phyloP scores from a whole-genome alignment of 2,113 vertebrate genomes.

The Tachuris rubrigastra region DNA sequence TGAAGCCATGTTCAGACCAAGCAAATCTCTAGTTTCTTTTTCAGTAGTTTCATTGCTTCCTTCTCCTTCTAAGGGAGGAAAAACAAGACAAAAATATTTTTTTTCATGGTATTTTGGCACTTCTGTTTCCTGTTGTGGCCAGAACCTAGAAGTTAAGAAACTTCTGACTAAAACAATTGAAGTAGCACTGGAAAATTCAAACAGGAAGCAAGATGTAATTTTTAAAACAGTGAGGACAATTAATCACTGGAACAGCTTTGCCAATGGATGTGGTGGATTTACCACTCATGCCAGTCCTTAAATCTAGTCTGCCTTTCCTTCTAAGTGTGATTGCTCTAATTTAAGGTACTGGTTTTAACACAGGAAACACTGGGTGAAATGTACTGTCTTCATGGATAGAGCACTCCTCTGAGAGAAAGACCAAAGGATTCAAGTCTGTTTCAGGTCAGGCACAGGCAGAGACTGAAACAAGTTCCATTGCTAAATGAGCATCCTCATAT shows the following conservation, averaged over 20 bases:
- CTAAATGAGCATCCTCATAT: rapidly evolving
- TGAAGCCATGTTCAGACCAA: background rate
- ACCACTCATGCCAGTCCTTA: background rate
- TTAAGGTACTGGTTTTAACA: background rate
- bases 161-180: constrained; percentile 40
- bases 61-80: constrained; percentile 7
- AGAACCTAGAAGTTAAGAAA: constrained; percentile 45
- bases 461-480: background rate
- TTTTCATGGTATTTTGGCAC: constrained; percentile 45
- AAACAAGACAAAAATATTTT: constrained; percentile 26
- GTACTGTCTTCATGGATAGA: background rate
- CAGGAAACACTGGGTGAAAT: background rate
- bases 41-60: background rate
- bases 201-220: constrained; percentile 39
- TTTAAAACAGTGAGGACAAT: constrained; percentile 12
- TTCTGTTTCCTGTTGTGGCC: constrained; percentile 60
- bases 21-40: constrained; percentile 8
- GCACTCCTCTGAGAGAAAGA: background rate
- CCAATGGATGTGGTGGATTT: constrained; percentile 1
- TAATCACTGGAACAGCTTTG: constrained; percentile 19
- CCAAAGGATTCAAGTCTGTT: background rate
- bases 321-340: background rate
- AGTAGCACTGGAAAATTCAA: constrained; percentile 33
- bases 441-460: background rate
- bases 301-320: background rate